Percentiles rank a stretch among this genome's conserved stretches.
These are phyloP conservation scores for Epirrhoe tristata DNA, from an alignment of 2,888 invertebrate genomes.

Conservation along the genomic window DNA sequence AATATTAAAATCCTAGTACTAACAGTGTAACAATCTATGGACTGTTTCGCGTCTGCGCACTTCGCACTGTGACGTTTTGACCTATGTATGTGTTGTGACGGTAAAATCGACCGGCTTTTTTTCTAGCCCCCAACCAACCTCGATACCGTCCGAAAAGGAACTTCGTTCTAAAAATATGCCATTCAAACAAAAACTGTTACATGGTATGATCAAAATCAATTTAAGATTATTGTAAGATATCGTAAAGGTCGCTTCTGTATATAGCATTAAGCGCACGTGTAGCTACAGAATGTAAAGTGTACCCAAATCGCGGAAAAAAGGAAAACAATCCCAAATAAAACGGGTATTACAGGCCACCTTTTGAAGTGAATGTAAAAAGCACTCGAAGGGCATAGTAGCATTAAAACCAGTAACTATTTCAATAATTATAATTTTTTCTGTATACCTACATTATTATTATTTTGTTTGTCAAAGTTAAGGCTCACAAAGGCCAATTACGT, in stretches of 20 bases:
- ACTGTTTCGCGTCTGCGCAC: too few species aligned
- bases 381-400: constrained; percentile 32
- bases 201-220: constrained; percentile 4
- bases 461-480: too few species aligned
- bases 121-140: too few species aligned
- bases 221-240: constrained; percentile 19
- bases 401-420: constrained; percentile 16
- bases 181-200: too few species aligned
- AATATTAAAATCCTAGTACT: too few species aligned
- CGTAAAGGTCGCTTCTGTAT: constrained; percentile 38
- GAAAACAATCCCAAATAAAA: constrained; percentile 53
- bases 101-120: too few species aligned
- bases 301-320: constrained; percentile 44
- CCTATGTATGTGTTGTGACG: too few species aligned
- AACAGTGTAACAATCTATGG: too few species aligned
- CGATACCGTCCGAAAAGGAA: too few species aligned
- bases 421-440: not conserved
- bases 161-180: too few species aligned
- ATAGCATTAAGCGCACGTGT: constrained; percentile 40
- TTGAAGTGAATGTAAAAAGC: constrained; percentile 48
- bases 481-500: too few species aligned
- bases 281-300: constrained; percentile 43
- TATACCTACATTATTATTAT: not conserved
- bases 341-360: constrained; percentile 49
- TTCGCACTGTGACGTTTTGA: too few species aligned